Evolutionary conservation across 1,140 invertebrate species (phyloP), one percentile per base, ranked within the genome.

Genomic region (Tetramorium parvispinum): DNA sequence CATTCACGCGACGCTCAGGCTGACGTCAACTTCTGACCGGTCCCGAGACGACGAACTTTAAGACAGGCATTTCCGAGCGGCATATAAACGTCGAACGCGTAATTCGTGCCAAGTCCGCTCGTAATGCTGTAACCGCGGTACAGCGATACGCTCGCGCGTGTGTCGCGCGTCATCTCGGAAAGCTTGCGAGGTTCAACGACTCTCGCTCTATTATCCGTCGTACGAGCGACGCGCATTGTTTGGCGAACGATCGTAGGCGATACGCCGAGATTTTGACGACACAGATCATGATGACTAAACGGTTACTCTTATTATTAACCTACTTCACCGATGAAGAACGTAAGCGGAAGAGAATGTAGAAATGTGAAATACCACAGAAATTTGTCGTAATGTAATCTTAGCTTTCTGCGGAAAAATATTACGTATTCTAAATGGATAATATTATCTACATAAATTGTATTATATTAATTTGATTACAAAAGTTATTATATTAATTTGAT

Each of bases 181-280:
- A 83, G 79, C 79, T 83, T 40, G 68, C 79, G 79, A 83, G 68
- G 79, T 83, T 83, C 79, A 83, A 83, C 79, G 79, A 83, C 79
- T 83, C 68, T 59, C 68, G 32, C 68, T 43, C 79, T 82, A 83
- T 83, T 83, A 83, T 59, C 79, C 68, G 68, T 27, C 79, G 79
- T 59, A 73, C 24, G 66, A 57, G 66, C 79, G 68, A 83, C 79
- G 79, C 79, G 68, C 68, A 83, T 83, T 83, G 79, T 83, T 83
- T 83, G 79, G 79, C 79, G 79, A 83, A 83, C 53, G 79, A 83
- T 83, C 43, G 79, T 83, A 83, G 79, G 79, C 66, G 79, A 83
- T 83, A 46, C 68, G 40, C 79, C 53, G 79, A 83, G 68, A 83
- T 83, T 83, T 83, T 27, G 68, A 75, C 79, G 79, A 61, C 68